A percentile compares a stretch with the other conserved stretches of the same genome.
These are phyloP conservation scores for Saiga tatarica DNA, from an alignment of 2,113 vertebrate genomes.

Conservation along the genomic window DNA sequence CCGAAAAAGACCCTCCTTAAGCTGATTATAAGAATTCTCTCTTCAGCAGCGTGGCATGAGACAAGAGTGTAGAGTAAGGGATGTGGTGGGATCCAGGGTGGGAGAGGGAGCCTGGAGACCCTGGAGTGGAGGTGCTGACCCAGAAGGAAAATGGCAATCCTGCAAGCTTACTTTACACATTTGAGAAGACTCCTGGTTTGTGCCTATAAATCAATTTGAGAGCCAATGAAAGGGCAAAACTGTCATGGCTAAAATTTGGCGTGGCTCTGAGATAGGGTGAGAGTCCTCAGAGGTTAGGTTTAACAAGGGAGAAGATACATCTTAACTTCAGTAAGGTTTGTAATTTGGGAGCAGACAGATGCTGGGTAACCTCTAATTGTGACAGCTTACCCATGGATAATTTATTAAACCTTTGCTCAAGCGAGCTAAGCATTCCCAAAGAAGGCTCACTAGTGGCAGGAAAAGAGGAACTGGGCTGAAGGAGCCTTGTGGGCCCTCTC, in stretches of 20 bases:
- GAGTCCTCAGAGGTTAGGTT: background rate
- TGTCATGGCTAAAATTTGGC: background rate
- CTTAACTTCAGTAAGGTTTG: background rate
- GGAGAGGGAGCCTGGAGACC: background rate
- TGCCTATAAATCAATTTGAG: background rate
- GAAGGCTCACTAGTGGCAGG: background rate
- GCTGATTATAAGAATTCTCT: background rate
- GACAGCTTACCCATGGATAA: background rate
- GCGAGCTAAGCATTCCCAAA: background rate
- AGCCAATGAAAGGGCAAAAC: background rate
- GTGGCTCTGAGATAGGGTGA: background rate
- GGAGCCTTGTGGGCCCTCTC: background rate
- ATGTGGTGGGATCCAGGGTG: background rate
- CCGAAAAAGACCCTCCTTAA: background rate
- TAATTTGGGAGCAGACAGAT: background rate
- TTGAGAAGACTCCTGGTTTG: background rate
- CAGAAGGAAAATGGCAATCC: background rate
- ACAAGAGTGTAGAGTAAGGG: background rate
- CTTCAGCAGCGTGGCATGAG: background rate
- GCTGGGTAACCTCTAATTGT: background rate
- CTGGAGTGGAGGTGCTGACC: background rate
- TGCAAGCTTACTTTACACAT: background rate
- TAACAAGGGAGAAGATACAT: background rate
- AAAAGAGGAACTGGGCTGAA: background rate
- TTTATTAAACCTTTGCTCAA: background rate